Base-by-base conservation (phyloP, 1,140 invertebrate genomes). In the Drosophila nannoptera region DNA sequence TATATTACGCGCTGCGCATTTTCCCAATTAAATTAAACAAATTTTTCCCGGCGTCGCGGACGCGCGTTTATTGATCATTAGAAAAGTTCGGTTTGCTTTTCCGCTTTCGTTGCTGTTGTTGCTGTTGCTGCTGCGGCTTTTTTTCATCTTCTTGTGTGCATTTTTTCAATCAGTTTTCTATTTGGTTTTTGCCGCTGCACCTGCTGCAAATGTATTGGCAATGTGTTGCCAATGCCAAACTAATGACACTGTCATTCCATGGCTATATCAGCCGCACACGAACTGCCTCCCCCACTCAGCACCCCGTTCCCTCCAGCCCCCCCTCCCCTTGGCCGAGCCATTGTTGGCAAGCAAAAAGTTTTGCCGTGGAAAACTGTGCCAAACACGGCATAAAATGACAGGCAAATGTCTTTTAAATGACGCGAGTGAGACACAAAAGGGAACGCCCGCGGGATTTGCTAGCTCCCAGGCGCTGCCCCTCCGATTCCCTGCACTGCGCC, bases 391-490 rank as follows among this genome's bases (percentile, higher is more conserved):
- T 84, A 86, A 84, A 84, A 84, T 84, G 77, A 84, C 81, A 84
- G 81, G 81, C 81, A 84, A 84, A 84, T 84, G 81, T 84, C 81
- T 84, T 86, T 84, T 84, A 86, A 84, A 84, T 84, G 81, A 84
- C 81, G 82, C 81, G 82, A 84, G 77, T 77, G 81, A 86, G 81
- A 84, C 81, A 84, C 78, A 83, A 83, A 82, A 84, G 78, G 69
- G 80, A 81, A 75, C 77, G 81, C 77, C 81, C 81, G 77, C 81
- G 81, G 81, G 81, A 86, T 86, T 86, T 74, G 66, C 63, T 56
- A 33, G 31, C 12, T 32, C 12, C 31, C 12, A 43, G 40, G 40
- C 40, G 40, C 5, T 43, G 40, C 40, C 29, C 5, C 9, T 8
- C 0, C 16, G 22, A 22, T 22, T n/a, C 11, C 52, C 22, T 14